Evolutionary conservation across 2,888 invertebrate genomes (phyloP), one percentile per base, ranked within the genome.

Genomic region (Slavum lentiscoides): DNA sequence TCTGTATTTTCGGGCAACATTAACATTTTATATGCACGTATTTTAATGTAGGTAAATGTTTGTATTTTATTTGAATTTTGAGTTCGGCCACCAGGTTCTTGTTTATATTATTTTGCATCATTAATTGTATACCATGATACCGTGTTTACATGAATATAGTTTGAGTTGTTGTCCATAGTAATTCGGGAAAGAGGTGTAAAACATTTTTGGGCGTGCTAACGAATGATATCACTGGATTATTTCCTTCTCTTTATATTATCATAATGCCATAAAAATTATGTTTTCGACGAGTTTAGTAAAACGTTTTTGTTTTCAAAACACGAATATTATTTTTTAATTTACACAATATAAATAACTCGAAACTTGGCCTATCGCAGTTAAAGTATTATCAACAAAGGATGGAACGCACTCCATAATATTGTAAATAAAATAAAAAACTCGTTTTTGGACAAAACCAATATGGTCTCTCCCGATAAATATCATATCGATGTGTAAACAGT

Each of bases 201-300:
- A 59, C 58, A 67, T 59, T 75, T 75, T 75, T 13, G 58, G 23
- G 19, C 75, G 75, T 75, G 75, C 67, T 67, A 43, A 75, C 43
- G 67, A 75, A 75, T 75, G 58, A 59, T 49, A 68, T 59, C 13
- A 17, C 7, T 21, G 43, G 75, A 75, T 75, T 67, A 61, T 58
- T 39, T 75, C 1, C 55, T 9, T 43, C 66, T 30, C 43, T 58
- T 43, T 58, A 30, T 58, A 43, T 55, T 75, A 68, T 43, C 8
- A 59, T 59, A 17, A 68, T 30, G 43, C 23, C 19, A 43, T 61
- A 59, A 23, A 59, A 59, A 67, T 59, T 13, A 43, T 66, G 55
- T 74, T 74, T 74, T 66, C 39, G 55, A 53, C 13, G 21, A 37
- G 23, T 21, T 21, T 21, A 55, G 55, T 55, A 55, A 55, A 55